phyloP scores from a whole-genome alignment of 2,888 invertebrate species.

The Anoplius nigerrimus region DNA sequence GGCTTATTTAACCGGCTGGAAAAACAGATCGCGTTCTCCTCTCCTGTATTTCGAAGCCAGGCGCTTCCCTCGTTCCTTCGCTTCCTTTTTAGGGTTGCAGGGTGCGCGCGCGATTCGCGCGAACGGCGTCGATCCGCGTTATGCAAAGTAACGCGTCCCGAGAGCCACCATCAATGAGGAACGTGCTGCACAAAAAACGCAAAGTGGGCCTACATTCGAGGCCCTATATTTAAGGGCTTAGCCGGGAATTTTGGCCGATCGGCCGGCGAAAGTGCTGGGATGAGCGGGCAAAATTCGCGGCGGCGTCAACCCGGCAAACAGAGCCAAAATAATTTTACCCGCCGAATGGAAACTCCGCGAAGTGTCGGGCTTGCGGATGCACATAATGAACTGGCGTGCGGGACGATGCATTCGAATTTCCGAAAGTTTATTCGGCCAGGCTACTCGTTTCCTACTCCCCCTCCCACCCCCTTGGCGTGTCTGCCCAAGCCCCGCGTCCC shows the following conservation, averaged over 20 bases:
- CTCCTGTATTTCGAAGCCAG: neutral
- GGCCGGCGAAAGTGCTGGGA: neutral
- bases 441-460: neutral
- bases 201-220: too few relatives aligned
- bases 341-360: constrained; percentile 19
- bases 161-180: neutral
- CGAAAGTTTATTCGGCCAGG: constrained; percentile 31
- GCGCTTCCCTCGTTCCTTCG: neutral
- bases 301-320: too few relatives aligned
- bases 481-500: constrained; percentile 10
- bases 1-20: constrained; percentile 43
- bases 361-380: neutral
- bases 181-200: neutral
- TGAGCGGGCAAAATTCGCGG: constrained; percentile 5
- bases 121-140: constrained; percentile 1
- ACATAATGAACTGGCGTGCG: constrained; percentile 26
- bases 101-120: too few relatives aligned
- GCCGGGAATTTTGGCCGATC: too few relatives aligned
- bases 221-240: too few relatives aligned
- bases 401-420: constrained; percentile 26
- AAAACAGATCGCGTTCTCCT: constrained; percentile 40
- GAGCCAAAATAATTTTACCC: constrained; percentile 30
- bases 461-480: constrained; percentile 9
- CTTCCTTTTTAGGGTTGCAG: neutral
- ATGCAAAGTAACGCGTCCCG: constrained; percentile 10